Percentiles rank a stretch among this genome's conserved stretches.
Conservation (phyloP, 2,113 vertebrate genomes). For the Ramphastos sulfuratus region DNA sequence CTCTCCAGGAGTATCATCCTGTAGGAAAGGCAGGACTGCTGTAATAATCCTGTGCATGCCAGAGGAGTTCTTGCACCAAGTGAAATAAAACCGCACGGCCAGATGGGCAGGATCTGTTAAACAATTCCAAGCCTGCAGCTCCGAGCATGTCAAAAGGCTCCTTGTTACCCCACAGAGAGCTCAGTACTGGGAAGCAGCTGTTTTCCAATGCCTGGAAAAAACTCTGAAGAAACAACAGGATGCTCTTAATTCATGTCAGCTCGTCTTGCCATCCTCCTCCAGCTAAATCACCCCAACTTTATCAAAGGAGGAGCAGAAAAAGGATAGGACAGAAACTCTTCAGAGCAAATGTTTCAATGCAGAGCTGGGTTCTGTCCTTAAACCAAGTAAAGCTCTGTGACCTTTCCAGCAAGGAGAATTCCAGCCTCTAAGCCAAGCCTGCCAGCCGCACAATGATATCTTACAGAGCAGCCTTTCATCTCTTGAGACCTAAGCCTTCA, state of each 20-base stretch:
- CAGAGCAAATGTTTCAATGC: fast-evolving
- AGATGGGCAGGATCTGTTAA: constrained; percentile 30
- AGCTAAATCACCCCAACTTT: background rate
- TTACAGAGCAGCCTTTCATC: background rate
- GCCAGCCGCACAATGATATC: background rate
- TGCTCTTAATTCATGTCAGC: constrained; percentile 13
- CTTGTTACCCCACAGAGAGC: constrained; percentile 4
- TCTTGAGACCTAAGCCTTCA: background rate
- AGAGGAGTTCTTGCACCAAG: background rate
- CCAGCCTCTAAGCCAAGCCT: background rate
- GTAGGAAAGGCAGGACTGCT: background rate
- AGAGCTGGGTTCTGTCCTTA: background rate
- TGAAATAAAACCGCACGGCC: background rate
- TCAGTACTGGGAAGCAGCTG: constrained; percentile 4
- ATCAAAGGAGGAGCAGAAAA: background rate
- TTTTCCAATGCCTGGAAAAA: background rate
- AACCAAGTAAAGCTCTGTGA: background rate
- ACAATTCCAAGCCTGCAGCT: background rate
- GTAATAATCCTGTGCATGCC: background rate
- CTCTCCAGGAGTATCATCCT: background rate
- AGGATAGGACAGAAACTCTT: background rate
- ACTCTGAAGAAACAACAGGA: background rate
- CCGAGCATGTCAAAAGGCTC: background rate
- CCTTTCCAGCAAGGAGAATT: background rate
- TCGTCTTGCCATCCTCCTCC: background rate